Percentiles rank a stretch among this genome's conserved stretches.
Evolutionary conservation across 1,140 invertebrate species (phyloP).

Genomic region (Ceratina calcarata): DNA sequence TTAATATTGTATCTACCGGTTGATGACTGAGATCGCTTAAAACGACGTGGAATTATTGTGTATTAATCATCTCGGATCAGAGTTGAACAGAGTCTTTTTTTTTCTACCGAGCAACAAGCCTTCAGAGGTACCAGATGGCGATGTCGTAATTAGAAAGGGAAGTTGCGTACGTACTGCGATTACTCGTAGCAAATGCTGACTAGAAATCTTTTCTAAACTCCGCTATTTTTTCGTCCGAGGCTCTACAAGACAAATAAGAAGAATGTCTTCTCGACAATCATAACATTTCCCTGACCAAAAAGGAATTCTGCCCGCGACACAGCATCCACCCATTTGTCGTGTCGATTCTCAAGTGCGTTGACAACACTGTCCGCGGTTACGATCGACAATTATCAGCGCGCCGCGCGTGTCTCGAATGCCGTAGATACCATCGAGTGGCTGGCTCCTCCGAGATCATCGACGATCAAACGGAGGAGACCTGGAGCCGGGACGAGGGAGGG

Average conservation of each 20-base stretch:
- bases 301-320: too few relatives aligned
- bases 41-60: background rate
- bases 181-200: background rate
- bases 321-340: too few relatives aligned
- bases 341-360: conserved; percentile 25
- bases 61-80: background rate
- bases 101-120: background rate
- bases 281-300: background rate
- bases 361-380: conserved; percentile 35
- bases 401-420: conserved; percentile 25
- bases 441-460: background rate
- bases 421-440: conserved; percentile 1
- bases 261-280: background rate
- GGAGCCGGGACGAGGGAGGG: background rate
- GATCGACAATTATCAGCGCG: conserved; percentile 41
- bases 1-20: too few relatives aligned
- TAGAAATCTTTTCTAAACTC: conserved; percentile 1
- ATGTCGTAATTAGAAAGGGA: conserved; percentile 50
- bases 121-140: background rate
- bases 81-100: background rate
- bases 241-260: background rate
- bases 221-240: background rate
- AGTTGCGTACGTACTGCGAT: conserved; percentile 15
- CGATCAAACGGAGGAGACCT: conserved; percentile 4
- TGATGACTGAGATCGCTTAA: too few relatives aligned